Percentiles rank a stretch among this genome's conserved stretches.
Conservation (phyloP, 2,888 invertebrate genomes). For the Byasa hedistus region DNA sequence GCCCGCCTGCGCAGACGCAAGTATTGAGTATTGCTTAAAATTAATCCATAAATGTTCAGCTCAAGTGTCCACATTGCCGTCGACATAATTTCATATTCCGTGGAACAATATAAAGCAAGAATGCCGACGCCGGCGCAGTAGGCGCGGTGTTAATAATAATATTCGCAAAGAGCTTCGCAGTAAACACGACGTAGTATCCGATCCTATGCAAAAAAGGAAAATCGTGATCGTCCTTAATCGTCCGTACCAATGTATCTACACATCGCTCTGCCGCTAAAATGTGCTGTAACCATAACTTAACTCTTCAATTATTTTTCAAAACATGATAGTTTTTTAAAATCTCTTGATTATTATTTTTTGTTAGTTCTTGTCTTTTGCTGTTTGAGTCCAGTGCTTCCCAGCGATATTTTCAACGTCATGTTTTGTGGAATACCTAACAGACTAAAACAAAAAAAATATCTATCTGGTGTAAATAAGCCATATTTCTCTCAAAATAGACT, state of each 20-base stretch:
- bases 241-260: conserved; percentile 38
- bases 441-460: too few species aligned
- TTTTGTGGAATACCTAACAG: too few species aligned
- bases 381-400: too few species aligned
- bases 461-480: too few species aligned
- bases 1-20: too few species aligned
- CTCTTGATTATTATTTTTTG: too few species aligned
- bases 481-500: too few species aligned
- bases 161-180: conserved; percentile 38
- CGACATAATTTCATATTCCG: conserved; percentile 11
- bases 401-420: too few species aligned
- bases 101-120: conserved; percentile 15
- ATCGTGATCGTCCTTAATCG: conserved; percentile 53
- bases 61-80: conserved; percentile 11
- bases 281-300: conserved; percentile 26
- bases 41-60: conserved; percentile 3
- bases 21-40: too few species aligned
- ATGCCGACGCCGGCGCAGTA: conserved; percentile 9
- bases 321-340: too few species aligned
- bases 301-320: too few species aligned
- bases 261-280: conserved; percentile 47
- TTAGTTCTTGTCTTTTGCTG: too few species aligned
- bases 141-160: conserved; percentile 40
- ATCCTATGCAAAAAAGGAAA: conserved; percentile 47
- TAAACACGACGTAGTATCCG: conserved; percentile 36